Percentiles rank a stretch among this genome's conserved stretches.
Evolutionary conservation across 2,888 invertebrate genomes (phyloP).

Genomic region (Nephrotoma appendiculata): DNA sequence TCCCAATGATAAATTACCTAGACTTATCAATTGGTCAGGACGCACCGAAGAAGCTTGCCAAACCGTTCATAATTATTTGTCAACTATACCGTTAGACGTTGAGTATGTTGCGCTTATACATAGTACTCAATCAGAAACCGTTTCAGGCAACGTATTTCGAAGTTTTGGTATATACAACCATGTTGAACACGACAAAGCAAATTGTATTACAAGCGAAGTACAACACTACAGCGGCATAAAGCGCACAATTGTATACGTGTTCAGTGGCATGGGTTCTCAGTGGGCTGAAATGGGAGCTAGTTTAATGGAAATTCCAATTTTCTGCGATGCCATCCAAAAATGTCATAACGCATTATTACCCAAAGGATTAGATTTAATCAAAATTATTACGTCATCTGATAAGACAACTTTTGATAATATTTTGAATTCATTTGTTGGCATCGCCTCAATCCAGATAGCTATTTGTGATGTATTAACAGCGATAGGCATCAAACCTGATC

Average conservation of each 20-base stretch:
- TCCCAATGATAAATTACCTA: slow-evolving; percentile 50
- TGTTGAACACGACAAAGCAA: slow-evolving; percentile 13
- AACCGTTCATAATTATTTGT: slow-evolving; percentile 46
- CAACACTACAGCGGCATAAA: slow-evolving; percentile 46
- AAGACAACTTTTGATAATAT: slow-evolving; percentile 47
- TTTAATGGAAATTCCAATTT: slow-evolving; percentile 58
- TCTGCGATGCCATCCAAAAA: slow-evolving; percentile 50
- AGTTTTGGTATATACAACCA: slow-evolving; percentile 47
- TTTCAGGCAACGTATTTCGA: slow-evolving; percentile 53
- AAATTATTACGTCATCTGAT: slow-evolving; percentile 48
- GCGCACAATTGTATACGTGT: slow-evolving; percentile 74
- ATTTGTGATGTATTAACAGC: slow-evolving; percentile 45
- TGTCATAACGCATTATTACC: slow-evolving; percentile 42
- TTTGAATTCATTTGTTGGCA: slow-evolving; percentile 55
- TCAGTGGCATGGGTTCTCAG: slow-evolving; percentile 84
- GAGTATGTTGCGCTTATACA: slow-evolving; percentile 47
- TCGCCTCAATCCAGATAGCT: slow-evolving; percentile 51
- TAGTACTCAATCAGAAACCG: slow-evolving; percentile 40
- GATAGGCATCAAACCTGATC: slow-evolving; percentile 51
- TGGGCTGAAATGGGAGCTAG: slow-evolving; percentile 73
- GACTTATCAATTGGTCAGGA: slow-evolving; percentile 61
- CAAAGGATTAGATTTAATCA: slow-evolving; percentile 46
- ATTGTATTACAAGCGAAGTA: slow-evolving; percentile 38
- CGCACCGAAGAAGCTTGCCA: slow-evolving; percentile 64
- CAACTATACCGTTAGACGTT: slow-evolving; percentile 42